These are phyloP conservation scores for Tautogolabrus adspersus DNA, from an alignment of 2,113 vertebrate genomes.

Conservation along the genomic window DNA sequence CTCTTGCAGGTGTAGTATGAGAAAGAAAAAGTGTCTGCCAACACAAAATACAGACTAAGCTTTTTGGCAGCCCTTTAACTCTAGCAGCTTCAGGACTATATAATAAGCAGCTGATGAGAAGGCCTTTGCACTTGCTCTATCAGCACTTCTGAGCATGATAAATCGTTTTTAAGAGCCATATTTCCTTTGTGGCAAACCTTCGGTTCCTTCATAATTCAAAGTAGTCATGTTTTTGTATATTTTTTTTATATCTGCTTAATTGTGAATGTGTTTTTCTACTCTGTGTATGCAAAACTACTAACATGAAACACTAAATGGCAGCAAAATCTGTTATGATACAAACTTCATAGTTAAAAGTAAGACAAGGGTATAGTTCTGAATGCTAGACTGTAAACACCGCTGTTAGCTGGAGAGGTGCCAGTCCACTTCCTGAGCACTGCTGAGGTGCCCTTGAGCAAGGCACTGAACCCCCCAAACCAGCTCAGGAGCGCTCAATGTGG, in stretches of 20 bases:
- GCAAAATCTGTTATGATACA: too few relatives aligned
- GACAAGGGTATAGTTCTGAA: too few relatives aligned
- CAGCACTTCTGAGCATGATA: constrained; percentile 55
- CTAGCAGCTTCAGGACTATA: constrained; percentile 49
- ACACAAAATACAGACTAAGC: constrained; percentile 50
- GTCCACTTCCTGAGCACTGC: too few relatives aligned
- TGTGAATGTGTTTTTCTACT: not conserved
- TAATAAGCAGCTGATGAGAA: constrained; percentile 56
- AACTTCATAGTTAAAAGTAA: too few relatives aligned
- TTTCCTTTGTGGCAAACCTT: constrained; percentile 9
- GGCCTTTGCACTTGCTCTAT: constrained; percentile 50
- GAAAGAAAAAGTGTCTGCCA: not conserved
- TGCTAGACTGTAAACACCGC: too few relatives aligned
- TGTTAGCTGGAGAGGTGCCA: too few relatives aligned
- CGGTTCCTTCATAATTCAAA: not conserved
- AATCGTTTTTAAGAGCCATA: constrained; percentile 33
- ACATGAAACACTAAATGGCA: too few relatives aligned
- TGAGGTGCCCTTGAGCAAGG: too few relatives aligned
- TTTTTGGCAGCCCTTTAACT: constrained; percentile 40
- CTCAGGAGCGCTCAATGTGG: too few relatives aligned
- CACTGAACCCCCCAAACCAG: too few relatives aligned
- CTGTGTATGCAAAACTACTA: not conserved
- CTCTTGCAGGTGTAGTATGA: constrained; percentile 35
- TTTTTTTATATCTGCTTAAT: not conserved
- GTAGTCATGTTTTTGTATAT: too few relatives aligned